phyloP scores from a whole-genome alignment of 2,113 vertebrate species.

The Dinomys branickii region DNA sequence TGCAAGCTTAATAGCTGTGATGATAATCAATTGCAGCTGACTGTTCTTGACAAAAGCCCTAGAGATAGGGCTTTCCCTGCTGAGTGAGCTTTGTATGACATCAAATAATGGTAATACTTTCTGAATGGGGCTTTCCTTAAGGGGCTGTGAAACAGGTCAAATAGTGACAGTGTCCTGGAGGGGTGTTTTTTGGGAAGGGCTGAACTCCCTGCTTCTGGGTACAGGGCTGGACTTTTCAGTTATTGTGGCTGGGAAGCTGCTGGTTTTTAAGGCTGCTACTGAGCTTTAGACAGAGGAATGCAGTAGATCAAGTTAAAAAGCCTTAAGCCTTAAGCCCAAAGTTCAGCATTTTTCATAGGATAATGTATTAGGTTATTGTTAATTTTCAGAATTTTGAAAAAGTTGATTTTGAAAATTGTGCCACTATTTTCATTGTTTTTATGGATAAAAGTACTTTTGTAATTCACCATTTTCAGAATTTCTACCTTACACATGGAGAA shows the following conservation, averaged over 20 bases:
- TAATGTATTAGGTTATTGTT: background rate
- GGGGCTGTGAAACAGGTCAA: background rate
- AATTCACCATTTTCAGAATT: background rate
- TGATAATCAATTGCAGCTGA: conserved; percentile 30
- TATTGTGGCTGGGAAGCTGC: background rate
- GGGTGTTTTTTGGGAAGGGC: background rate
- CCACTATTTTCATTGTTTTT: background rate
- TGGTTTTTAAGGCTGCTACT: background rate
- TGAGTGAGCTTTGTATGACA: background rate
- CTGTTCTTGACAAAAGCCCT: conserved; percentile 38
- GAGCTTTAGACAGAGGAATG: background rate
- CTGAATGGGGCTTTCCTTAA: background rate
- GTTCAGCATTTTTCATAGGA: background rate
- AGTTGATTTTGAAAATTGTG: background rate
- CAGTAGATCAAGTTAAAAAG: background rate
- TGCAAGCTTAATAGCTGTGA: background rate
- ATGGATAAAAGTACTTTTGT: background rate
- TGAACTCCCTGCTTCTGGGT: background rate
- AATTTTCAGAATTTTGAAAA: conserved; percentile 18
- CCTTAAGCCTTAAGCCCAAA: background rate
- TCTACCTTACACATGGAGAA: background rate
- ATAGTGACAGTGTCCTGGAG: background rate
- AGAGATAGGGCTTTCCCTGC: background rate
- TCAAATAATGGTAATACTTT: background rate
- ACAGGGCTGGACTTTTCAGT: background rate